Conservation (phyloP, 2,888 invertebrate species). For the Erebia ligea region DNA sequence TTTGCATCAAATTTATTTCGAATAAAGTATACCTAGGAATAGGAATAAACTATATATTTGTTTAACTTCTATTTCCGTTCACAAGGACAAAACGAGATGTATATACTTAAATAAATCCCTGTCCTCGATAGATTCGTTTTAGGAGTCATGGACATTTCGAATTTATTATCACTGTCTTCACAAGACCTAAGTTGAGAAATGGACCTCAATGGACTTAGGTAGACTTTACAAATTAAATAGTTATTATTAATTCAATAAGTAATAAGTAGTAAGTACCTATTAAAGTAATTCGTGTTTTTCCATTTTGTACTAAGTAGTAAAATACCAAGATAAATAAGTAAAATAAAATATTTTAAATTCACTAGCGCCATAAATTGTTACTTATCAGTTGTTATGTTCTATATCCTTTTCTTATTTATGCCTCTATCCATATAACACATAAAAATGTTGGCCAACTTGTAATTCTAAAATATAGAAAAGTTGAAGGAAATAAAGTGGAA, state of each 20-base stretch:
- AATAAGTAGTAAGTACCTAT: too few species aligned
- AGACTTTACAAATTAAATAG: neutral
- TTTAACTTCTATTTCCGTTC: constrained; percentile 30
- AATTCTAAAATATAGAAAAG: constrained; percentile 2
- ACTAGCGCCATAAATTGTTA: too few species aligned
- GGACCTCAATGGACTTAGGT: neutral
- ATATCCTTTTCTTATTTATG: neutral
- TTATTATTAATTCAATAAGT: too few species aligned
- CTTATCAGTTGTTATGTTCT: too few species aligned
- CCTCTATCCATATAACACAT: too few species aligned
- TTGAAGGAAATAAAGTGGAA: neutral
- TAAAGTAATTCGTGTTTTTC: too few species aligned
- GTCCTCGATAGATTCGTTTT: constrained; percentile 50
- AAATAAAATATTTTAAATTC: too few species aligned
- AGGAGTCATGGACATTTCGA: constrained; percentile 44
- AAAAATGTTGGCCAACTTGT: neutral
- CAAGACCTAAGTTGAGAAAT: neutral
- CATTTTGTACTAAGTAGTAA: too few species aligned
- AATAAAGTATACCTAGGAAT: constrained; percentile 22
- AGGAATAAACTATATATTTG: constrained; percentile 37
- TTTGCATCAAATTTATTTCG: constrained; percentile 38
- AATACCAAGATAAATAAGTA: too few species aligned
- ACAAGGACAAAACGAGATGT: constrained; percentile 34
- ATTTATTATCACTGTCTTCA: constrained; percentile 50
- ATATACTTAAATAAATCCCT: constrained; percentile 49